These are phyloP conservation scores for Lepidochrysops patricia DNA, from an alignment of 2,888 invertebrate genomes.

Conservation along the genomic window DNA sequence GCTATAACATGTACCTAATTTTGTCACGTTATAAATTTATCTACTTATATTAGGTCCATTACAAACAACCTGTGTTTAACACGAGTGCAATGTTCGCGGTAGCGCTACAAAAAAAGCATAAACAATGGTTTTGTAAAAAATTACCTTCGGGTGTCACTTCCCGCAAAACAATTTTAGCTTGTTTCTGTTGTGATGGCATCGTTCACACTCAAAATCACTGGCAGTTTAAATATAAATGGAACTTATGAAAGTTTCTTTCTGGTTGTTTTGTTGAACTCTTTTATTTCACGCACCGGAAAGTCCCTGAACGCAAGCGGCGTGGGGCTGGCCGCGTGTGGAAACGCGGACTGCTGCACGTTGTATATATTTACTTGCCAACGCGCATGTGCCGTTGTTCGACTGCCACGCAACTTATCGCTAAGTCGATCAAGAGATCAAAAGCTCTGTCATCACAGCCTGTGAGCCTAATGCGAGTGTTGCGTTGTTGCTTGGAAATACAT, in stretches of 20 bases:
- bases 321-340: background rate
- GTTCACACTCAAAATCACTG: conserved; percentile 19
- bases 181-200: conserved; percentile 56
- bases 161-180: conserved; percentile 45
- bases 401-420: conserved; percentile 2
- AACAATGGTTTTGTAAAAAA: background rate
- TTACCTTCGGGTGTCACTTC: conserved; percentile 61
- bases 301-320: background rate
- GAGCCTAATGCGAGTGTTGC: background rate
- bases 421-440: background rate
- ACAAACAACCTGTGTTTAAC: background rate
- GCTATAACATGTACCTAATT: too few species aligned
- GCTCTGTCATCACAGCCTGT: background rate
- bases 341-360: background rate
- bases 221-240: background rate
- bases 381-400: conserved; percentile 4
- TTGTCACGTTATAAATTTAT: too few species aligned
- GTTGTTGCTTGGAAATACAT: too few species aligned
- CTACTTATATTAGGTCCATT: background rate
- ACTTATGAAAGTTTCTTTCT: background rate
- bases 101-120: background rate
- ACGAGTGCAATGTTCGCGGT: too few species aligned
- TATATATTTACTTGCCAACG: background rate
- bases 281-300: background rate
- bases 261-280: background rate